Evolutionary conservation across 2,113 vertebrate genomes (phyloP).

Genomic region (Scomber japonicus): DNA sequence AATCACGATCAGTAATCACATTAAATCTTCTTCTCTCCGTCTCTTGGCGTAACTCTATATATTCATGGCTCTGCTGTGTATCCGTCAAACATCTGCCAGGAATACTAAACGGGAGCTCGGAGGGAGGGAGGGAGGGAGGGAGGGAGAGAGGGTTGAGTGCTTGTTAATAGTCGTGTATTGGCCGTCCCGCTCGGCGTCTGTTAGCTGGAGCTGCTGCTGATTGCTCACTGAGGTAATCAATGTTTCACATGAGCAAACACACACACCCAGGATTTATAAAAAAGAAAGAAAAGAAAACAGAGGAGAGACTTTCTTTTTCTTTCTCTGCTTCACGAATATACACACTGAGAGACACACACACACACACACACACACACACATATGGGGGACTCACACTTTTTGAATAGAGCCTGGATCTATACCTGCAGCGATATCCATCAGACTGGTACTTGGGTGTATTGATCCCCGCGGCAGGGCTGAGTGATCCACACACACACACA

Average conservation of each 20-base stretch:
- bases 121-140: neutral
- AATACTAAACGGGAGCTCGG: conserved; percentile 44
- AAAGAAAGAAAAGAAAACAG: neutral
- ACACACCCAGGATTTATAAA: neutral
- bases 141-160: conserved; percentile 20
- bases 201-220: conserved; percentile 40
- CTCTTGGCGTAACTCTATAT: conserved; percentile 3
- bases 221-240: conserved; percentile 47
- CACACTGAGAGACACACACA: neutral
- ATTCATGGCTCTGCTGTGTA: neutral
- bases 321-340: conserved; percentile 1
- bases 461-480: conserved; percentile 33
- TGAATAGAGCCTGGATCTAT: conserved; percentile 37
- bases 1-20: neutral
- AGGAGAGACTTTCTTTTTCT: conserved; percentile 26
- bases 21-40: neutral
- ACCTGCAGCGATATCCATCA: conserved; percentile 34
- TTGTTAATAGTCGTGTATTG: conserved; percentile 36
- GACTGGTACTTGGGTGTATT: conserved; percentile 33
- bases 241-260: conserved; percentile 28
- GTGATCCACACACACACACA: conserved; percentile 9
- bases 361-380: conserved; percentile 3
- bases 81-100: conserved; percentile 20
- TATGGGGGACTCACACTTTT: conserved; percentile 7
- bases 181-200: neutral